Conservation (phyloP, 2,888 invertebrate species). For the Theodoxus fluviatilis region DNA sequence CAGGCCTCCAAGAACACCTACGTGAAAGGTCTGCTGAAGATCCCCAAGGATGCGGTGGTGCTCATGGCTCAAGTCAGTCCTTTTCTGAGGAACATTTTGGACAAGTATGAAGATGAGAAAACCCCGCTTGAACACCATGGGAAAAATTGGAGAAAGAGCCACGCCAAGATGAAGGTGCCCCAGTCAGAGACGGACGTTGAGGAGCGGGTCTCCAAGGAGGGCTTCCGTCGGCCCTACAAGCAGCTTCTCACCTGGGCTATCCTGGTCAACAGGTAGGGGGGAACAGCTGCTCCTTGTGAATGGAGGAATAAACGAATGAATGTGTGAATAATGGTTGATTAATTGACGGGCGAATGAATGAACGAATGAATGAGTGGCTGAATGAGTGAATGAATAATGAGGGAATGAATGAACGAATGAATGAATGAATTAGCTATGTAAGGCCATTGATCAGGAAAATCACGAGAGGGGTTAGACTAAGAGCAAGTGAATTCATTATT, state of each 20-base stretch:
- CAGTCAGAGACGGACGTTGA: constrained; percentile 30
- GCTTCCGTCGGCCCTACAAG: constrained; percentile 52
- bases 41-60: constrained; percentile 28
- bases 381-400: too few species aligned
- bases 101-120: constrained; percentile 42
- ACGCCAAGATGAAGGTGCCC: not conserved
- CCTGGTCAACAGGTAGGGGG: constrained; percentile 49
- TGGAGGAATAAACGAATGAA: not conserved
- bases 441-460: too few species aligned
- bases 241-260: constrained; percentile 60
- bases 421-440: too few species aligned
- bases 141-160: not conserved
- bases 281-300: not conserved
- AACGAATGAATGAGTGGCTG: too few species aligned
- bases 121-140: not conserved
- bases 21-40: constrained; percentile 39
- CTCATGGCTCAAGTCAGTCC: constrained; percentile 31
- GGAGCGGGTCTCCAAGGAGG: constrained; percentile 26
- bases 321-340: too few species aligned
- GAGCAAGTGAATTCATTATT: too few species aligned
- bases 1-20: constrained; percentile 41
- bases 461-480: too few species aligned
- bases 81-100: constrained; percentile 44
- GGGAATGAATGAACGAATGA: too few species aligned
- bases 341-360: too few species aligned